A percentile compares a stretch with the other conserved stretches of the same genome.
Conservation (phyloP, 1,140 invertebrate species). For the Trachelipus rathkii region DNA sequence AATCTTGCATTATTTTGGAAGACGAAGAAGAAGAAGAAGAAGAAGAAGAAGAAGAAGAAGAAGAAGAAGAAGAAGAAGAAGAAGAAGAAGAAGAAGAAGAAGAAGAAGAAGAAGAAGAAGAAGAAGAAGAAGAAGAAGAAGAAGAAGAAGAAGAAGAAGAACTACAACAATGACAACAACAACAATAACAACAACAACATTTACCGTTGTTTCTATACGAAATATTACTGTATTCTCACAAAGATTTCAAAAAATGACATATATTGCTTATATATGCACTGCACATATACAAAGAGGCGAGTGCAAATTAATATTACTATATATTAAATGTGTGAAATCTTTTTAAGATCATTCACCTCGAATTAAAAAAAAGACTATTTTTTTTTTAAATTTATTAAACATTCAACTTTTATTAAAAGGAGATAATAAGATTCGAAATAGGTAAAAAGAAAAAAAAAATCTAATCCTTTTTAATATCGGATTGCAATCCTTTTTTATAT, state of each 20-base stretch:
- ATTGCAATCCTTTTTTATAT: too few relatives aligned
- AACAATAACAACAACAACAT: background rate
- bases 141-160: background rate
- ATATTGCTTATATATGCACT: background rate
- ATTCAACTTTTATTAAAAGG: too few relatives aligned
- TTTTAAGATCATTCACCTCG: too few relatives aligned
- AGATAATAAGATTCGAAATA: too few relatives aligned
- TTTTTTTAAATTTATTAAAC: too few relatives aligned
- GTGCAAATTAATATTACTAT: background rate
- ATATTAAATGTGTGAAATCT: background rate
- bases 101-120: background rate
- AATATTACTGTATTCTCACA: background rate
- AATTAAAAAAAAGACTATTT: too few relatives aligned
- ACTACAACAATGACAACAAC: background rate
- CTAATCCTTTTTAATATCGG: too few relatives aligned
- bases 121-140: background rate
- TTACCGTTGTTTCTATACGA: background rate
- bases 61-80: background rate
- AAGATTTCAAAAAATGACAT: background rate
- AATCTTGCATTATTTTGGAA: too few relatives aligned
- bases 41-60: background rate
- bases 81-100: background rate
- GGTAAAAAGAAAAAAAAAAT: too few relatives aligned
- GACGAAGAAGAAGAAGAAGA: background rate
- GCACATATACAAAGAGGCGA: background rate